Evolutionary conservation across 2,888 invertebrate species (phyloP).

Genomic region (Campopleginae sp.): DNA sequence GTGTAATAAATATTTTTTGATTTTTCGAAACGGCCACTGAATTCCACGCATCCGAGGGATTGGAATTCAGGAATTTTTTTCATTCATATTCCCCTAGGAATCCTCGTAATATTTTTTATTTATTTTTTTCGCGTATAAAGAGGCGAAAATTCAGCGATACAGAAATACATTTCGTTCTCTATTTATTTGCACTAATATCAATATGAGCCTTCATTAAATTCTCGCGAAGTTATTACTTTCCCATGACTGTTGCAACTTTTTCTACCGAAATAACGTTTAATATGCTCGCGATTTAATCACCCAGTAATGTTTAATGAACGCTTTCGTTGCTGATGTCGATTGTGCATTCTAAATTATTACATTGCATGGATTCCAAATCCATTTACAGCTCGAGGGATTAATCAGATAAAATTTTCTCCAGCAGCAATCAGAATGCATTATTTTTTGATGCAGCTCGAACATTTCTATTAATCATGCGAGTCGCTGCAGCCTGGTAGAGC

Average conservation of each 20-base stretch:
- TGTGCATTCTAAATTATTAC: not conserved
- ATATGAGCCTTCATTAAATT: not conserved
- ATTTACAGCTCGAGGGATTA: not conserved
- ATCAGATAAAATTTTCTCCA: not conserved
- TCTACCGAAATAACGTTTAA: not conserved
- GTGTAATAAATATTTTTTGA: slow-evolving; percentile 26
- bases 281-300: not conserved
- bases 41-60: slow-evolving; percentile 76
- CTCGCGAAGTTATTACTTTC: not conserved
- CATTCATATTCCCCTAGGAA: slow-evolving; percentile 1
- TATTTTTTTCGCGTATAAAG: not conserved
- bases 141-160: not conserved
- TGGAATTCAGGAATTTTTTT: slow-evolving; percentile 73
- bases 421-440: not conserved
- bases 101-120: not conserved
- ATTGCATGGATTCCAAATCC: not conserved
- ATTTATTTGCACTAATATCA: not conserved
- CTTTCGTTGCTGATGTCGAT: not conserved
- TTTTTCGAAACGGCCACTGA: slow-evolving; percentile 74
- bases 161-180: not conserved
- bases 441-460: not conserved
- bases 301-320: not conserved
- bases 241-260: not conserved
- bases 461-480: not conserved
- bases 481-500: not conserved